phyloP scores from a whole-genome alignment of 2,888 invertebrate species.

The Scaptomyza caliginosa region DNA sequence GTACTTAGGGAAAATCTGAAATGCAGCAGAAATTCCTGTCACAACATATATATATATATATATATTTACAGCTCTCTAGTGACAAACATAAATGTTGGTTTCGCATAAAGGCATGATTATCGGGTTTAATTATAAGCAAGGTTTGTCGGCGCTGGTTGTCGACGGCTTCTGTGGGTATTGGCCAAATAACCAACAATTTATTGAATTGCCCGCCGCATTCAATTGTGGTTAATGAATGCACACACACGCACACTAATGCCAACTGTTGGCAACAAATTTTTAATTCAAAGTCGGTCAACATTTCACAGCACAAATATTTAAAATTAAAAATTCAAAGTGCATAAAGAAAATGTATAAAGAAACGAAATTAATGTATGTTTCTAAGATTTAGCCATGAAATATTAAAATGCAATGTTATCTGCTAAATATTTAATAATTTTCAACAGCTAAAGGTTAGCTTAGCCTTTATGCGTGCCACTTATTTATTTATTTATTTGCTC shows the following conservation, averaged over 20 bases:
- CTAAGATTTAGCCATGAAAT: neutral
- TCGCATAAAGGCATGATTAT: slow-evolving; percentile 48
- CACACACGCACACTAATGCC: slow-evolving; percentile 7
- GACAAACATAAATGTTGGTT: neutral
- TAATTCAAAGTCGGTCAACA: slow-evolving; percentile 4
- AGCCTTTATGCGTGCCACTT: neutral
- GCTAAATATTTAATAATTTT: neutral
- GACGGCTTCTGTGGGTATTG: slow-evolving; percentile 14
- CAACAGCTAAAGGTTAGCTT: neutral
- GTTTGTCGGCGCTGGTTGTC: neutral
- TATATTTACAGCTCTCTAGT: neutral
- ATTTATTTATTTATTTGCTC: neutral
- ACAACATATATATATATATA: neutral
- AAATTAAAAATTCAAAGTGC: neutral
- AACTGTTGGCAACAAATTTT: neutral
- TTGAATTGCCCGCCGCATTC: slow-evolving; percentile 57
- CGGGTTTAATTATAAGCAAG: slow-evolving; percentile 54
- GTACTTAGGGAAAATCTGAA: slow-evolving; percentile 2
- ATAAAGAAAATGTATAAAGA: neutral
- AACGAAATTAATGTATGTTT: neutral
- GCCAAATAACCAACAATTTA: slow-evolving; percentile 54
- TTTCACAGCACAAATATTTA: neutral
- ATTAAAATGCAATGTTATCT: neutral
- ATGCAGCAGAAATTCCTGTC: no score
- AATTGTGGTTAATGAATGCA: slow-evolving; percentile 53